Conservation (phyloP, 2,113 vertebrate species). For the Sterna hirundo region DNA sequence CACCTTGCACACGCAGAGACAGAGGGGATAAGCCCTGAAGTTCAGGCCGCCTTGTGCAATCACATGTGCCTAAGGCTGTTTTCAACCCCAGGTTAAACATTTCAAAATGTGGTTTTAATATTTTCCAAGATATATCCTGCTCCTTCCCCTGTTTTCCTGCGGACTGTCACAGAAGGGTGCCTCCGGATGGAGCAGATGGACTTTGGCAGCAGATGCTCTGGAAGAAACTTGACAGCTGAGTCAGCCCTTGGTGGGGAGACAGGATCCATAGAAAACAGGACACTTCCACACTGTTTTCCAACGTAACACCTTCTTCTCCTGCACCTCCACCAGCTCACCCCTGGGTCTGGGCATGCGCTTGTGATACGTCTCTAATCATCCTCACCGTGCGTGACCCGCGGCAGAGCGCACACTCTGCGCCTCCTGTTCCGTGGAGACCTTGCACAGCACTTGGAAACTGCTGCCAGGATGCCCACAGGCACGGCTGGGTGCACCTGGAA, state of each 20-base stretch:
- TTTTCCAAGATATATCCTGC: neutral
- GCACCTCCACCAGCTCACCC: neutral
- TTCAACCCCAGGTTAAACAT: neutral
- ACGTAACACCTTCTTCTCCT: accelerated
- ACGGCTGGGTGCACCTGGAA: accelerated
- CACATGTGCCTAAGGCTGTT: neutral
- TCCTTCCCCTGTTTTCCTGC: neutral
- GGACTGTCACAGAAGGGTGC: neutral
- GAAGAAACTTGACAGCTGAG: accelerated
- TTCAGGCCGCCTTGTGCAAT: neutral
- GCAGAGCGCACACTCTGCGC: neutral
- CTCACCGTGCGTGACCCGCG: neutral
- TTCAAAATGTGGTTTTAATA: neutral
- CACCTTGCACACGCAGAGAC: neutral
- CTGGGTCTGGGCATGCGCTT: neutral
- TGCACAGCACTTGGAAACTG: accelerated
- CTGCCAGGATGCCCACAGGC: neutral
- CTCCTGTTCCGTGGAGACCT: neutral
- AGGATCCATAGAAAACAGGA: neutral
- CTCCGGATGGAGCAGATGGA: neutral
- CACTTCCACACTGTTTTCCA: neutral
- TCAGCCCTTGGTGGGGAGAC: neutral
- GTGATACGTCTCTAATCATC: accelerated
- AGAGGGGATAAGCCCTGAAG: neutral
- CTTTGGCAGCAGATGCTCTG: neutral